These are phyloP conservation scores for Nannospalax galili DNA, from an alignment of 2,113 vertebrate genomes.

Conservation along the genomic window DNA sequence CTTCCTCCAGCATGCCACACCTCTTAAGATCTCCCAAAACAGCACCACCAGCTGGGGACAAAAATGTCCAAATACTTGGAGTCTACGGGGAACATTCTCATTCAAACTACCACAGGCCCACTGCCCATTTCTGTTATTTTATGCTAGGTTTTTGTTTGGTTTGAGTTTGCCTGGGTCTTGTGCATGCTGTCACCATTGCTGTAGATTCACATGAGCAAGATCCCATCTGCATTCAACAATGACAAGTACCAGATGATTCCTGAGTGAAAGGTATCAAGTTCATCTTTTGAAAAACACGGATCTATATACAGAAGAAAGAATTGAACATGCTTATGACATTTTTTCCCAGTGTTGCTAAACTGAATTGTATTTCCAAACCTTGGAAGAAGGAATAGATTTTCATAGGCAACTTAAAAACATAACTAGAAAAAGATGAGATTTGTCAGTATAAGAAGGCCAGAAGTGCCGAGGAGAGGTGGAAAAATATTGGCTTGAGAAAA, in stretches of 20 bases:
- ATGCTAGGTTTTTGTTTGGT: no score
- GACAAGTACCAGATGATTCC: neutral
- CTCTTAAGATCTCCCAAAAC: no score
- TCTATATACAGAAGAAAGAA: neutral
- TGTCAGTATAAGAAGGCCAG: neutral
- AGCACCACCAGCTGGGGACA: no score
- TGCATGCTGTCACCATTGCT: no score
- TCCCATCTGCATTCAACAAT: neutral
- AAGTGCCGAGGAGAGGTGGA: neutral
- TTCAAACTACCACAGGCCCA: no score
- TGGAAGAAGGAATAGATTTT: neutral
- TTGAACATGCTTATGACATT: neutral
- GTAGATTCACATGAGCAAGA: no score
- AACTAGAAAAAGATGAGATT: neutral
- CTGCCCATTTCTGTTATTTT: no score
- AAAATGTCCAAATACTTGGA: no score
- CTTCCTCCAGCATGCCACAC: no score
- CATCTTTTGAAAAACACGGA: neutral
- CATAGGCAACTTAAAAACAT: neutral
- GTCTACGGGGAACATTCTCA: no score
- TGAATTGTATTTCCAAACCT: neutral
- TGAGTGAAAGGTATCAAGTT: neutral
- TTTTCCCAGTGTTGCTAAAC: neutral
- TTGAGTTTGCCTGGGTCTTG: no score
- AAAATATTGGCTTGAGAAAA: conserved; percentile 10